phyloP scores from a whole-genome alignment of 1,140 invertebrate genomes.

The Pollicipes pollicipes region DNA sequence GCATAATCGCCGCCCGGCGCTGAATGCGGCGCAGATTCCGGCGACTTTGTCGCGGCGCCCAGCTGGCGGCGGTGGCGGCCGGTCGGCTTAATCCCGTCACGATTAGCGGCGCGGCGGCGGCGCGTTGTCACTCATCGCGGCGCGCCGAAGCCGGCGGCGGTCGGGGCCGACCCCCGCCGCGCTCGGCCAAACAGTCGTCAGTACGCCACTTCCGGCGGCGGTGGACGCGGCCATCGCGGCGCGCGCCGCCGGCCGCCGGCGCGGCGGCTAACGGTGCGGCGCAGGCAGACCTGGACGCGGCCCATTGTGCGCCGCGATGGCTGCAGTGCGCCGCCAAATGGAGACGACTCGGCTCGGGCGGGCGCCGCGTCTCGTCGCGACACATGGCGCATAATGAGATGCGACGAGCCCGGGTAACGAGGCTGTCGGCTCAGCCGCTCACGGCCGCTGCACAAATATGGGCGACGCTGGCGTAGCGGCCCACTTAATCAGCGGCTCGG shows the following conservation, averaged over 20 bases:
- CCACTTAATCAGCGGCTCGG: no score
- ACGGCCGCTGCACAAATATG: no score
- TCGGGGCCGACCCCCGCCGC: not conserved
- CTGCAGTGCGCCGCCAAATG: not conserved
- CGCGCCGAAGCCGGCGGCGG: no score
- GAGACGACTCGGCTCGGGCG: not conserved
- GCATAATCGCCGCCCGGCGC: not conserved
- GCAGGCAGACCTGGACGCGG: no score
- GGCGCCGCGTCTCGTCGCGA: no score
- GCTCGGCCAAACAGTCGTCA: not conserved
- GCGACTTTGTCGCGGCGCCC: not conserved
- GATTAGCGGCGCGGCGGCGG: no score
- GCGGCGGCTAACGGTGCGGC: no score
- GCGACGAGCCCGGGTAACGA: no score
- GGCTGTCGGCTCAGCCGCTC: no score
- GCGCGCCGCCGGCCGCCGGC: no score
- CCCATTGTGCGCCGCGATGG: not conserved
- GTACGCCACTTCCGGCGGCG: not conserved
- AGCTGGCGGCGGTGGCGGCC: not conserved
- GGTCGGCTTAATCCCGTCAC: not conserved
- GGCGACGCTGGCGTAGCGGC: no score
- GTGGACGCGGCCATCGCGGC: not conserved
- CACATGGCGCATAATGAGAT: no score
- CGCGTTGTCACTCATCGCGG: not conserved
- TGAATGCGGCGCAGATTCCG: not conserved